Base-by-base conservation (phyloP, 2,113 vertebrate genomes). In the Australoheros scitulus region DNA sequence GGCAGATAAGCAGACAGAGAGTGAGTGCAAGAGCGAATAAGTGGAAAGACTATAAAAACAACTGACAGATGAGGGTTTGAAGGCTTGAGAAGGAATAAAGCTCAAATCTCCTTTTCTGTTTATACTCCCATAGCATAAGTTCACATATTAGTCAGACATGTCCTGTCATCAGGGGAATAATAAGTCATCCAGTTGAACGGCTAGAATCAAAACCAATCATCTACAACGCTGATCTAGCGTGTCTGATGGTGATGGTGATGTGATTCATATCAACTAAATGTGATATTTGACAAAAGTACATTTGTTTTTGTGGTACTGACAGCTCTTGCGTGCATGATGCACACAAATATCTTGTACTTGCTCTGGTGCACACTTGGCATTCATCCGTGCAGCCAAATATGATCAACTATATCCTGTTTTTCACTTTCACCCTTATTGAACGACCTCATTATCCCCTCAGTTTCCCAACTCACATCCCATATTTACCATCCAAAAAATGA, bases 391-490 rank as follows among this genome's bases (percentile, higher is more conserved):
- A 70, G 77, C 82, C 70, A 83, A 87, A 89, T 55, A 75, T 70
- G 82, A 88, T 91, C 87, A 82, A 88, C 82, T 83, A 65, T 65
- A 85, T 91, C 85, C 86, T 87, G 89, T 92, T 92, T 88, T 84
- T 79, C 86, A 82, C 80, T 91, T 89, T 87, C 83, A 84, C 88
- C 77, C 90, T 86, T 82, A 83, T 80, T 90, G 77, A 92, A 88
- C 60, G 61, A 43, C 47, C 84, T 91, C 88, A 87, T 92, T 91
- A 88, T 78, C 63, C 58, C 76, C 61, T 81, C 76, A 47, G 22
- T 85, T 87, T 82, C 79, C 72, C 38, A 50, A 88, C 14, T 38
- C 63, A 22, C 63, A 65, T 81, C 63, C 18, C n/a, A 3, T 57
- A 72, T 81, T 85, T 86, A 50, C 83, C 57, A 57, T 81, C 60